phyloP scores from a whole-genome alignment of 2,888 invertebrate genomes.

The Campoplex nolae region DNA sequence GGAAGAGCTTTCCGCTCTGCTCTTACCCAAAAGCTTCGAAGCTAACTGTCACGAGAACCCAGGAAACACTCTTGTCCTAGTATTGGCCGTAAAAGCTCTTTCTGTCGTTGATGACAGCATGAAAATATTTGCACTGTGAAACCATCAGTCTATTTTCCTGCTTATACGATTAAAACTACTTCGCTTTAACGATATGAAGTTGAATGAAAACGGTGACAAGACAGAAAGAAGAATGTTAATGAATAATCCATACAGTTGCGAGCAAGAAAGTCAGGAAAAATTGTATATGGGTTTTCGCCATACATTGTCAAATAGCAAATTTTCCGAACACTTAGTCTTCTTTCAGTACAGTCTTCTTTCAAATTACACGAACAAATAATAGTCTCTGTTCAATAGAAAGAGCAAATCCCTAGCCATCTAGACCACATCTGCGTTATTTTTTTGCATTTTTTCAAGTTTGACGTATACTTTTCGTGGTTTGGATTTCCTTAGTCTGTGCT shows the following conservation, averaged over 20 bases:
- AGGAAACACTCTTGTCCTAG: slow-evolving; percentile 47
- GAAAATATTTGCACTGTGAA: slow-evolving; percentile 50
- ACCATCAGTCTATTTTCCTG: slow-evolving; percentile 1
- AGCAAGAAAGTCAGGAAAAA: neutral
- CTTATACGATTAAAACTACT: slow-evolving; percentile 15
- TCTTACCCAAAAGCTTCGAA: slow-evolving; percentile 40
- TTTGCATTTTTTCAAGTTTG: neutral
- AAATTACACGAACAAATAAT: too few relatives aligned
- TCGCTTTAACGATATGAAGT: slow-evolving; percentile 17
- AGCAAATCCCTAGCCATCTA: neutral
- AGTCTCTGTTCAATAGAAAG: too few relatives aligned
- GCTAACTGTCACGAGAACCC: slow-evolving; percentile 45
- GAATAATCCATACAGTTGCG: neutral
- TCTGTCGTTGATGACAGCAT: slow-evolving; percentile 34
- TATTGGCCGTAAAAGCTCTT: slow-evolving; percentile 45
- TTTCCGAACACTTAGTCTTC: neutral
- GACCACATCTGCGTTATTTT: neutral
- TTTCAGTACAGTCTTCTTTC: too few relatives aligned
- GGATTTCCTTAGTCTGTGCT: too few relatives aligned
- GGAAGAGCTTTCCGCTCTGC: slow-evolving; percentile 45
- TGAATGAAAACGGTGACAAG: neutral
- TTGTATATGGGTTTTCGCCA: too few relatives aligned
- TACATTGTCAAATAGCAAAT: neutral
- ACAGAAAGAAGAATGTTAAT: neutral
- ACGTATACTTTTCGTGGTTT: too few relatives aligned